Percentiles rank a stretch among this genome's conserved stretches.
Conservation (phyloP, 2,797 vertebrate genomes). For the Parauchenoglanis ngamensis region DNA sequence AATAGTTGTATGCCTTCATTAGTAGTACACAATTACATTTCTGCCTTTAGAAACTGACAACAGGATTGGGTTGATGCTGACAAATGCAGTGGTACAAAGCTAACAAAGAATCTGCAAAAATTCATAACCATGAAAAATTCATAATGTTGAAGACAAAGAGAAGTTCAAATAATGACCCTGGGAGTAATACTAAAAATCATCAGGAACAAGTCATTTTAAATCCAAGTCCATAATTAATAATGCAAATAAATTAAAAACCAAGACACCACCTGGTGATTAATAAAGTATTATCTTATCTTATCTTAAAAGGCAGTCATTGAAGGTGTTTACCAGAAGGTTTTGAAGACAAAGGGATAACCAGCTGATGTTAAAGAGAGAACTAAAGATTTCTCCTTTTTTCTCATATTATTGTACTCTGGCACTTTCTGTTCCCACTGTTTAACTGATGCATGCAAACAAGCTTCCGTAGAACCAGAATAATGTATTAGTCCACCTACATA, state of each 20-base stretch:
- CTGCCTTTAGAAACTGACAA: not conserved
- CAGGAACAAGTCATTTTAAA: not conserved
- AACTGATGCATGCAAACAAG: constrained; percentile 1
- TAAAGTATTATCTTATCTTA: too few species aligned
- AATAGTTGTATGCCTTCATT: not conserved
- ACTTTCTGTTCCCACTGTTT: constrained; percentile 32
- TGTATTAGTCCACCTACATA: not conserved
- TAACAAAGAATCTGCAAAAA: not conserved
- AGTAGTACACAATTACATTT: not conserved
- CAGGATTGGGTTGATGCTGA: not conserved
- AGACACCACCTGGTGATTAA: not conserved
- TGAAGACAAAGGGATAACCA: not conserved
- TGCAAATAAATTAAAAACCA: not conserved
- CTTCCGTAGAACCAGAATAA: not conserved
- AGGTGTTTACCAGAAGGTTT: not conserved
- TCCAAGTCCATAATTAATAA: constrained; percentile 6
- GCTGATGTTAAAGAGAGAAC: constrained; percentile 25
- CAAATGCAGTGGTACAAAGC: not conserved
- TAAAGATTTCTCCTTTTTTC: constrained; percentile 23
- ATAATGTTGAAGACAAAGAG: not conserved
- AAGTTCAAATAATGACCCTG: not conserved
- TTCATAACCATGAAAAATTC: not conserved
- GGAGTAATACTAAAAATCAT: not conserved
- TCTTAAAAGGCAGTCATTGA: not conserved
- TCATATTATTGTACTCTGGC: not conserved